Evolutionary conservation across 2,113 vertebrate species (phyloP).

Genomic region (Glaucomys volans): DNA sequence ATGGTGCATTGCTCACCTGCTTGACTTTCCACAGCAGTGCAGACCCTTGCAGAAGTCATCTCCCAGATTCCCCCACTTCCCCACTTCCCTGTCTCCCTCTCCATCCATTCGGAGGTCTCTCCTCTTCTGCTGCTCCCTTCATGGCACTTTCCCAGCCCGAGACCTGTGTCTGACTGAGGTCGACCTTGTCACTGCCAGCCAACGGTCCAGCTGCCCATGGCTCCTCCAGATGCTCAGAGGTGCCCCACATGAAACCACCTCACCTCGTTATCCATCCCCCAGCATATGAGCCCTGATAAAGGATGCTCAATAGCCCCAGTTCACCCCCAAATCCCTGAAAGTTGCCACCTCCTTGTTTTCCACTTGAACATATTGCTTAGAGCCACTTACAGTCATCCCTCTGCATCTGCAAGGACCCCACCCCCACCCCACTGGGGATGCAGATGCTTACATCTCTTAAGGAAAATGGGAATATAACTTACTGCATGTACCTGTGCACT

Average conservation of each 20-base stretch:
- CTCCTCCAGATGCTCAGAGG: neutral
- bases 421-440: too few relatives aligned
- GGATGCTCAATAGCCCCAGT: neutral
- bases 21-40: neutral
- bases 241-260: neutral
- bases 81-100: neutral
- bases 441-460: neutral
- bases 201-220: neutral
- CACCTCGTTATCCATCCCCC: neutral
- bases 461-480: neutral
- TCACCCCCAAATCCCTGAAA: neutral
- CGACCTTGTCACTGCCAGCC: neutral
- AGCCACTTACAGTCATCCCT: accelerated
- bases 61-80: neutral
- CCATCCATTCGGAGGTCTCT: neutral
- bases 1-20: too few relatives aligned
- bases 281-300: too few relatives aligned
- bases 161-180: too few relatives aligned
- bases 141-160: too few relatives aligned
- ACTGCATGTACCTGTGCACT: accelerated
- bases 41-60: neutral
- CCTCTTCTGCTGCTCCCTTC: neutral
- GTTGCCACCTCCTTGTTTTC: accelerated
- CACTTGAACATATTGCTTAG: neutral
- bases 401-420: too few relatives aligned